These are phyloP conservation scores for Unio pictorum DNA, from an alignment of 2,888 invertebrate species.

Conservation along the genomic window DNA sequence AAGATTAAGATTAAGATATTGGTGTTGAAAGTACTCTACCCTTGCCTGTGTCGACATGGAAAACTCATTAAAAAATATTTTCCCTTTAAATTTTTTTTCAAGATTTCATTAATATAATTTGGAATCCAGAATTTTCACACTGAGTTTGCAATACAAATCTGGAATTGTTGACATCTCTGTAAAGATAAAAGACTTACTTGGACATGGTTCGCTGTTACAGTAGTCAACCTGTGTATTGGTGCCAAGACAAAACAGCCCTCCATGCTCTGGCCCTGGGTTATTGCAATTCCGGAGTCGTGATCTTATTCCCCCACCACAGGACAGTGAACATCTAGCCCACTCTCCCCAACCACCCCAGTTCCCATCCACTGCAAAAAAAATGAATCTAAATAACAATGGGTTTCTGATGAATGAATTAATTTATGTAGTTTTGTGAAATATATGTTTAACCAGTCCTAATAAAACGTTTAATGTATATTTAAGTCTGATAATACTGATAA, in stretches of 20 bases:
- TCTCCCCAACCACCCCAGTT: constrained; percentile 62
- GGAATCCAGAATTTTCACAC: too few relatives aligned
- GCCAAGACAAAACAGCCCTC: constrained; percentile 64
- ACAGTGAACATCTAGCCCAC: constrained; percentile 63
- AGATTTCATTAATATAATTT: too few relatives aligned
- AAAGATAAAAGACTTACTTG: constrained; percentile 47
- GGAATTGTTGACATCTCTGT: not conserved
- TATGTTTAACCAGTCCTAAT: too few relatives aligned
- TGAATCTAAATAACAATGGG: not conserved
- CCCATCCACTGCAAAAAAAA: constrained; percentile 56
- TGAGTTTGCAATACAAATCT: not conserved
- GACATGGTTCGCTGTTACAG: constrained; percentile 67
- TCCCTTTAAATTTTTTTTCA: too few relatives aligned
- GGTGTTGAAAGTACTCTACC: too few relatives aligned
- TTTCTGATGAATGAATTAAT: too few relatives aligned
- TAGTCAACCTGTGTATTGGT: constrained; percentile 58
- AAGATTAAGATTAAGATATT: too few relatives aligned
- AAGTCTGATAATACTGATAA: too few relatives aligned
- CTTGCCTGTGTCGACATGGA: too few relatives aligned
- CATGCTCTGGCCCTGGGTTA: constrained; percentile 59
- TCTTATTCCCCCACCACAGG: constrained; percentile 65
- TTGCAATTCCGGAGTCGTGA: constrained; percentile 58
- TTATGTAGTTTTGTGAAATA: too few relatives aligned
- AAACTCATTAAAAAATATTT: too few relatives aligned
- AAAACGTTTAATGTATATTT: too few relatives aligned